Conservation (phyloP, 2,113 vertebrate species). For the Ploceus nigricollis region DNA sequence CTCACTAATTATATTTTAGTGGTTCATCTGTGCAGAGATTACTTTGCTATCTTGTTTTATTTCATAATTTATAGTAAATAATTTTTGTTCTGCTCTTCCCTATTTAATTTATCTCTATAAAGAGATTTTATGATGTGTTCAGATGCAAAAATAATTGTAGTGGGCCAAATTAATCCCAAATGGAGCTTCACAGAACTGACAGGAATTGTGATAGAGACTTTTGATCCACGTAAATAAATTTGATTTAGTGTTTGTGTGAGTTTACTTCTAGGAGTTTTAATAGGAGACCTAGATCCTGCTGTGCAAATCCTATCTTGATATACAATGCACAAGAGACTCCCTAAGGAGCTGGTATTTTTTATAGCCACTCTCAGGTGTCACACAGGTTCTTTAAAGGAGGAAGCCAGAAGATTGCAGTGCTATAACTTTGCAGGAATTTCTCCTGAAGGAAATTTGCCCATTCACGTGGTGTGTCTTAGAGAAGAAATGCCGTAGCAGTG, state of each 20-base stretch:
- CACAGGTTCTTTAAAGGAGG: background rate
- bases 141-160: constrained; percentile 34
- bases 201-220: background rate
- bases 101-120: constrained; percentile 21
- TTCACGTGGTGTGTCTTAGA: accelerated
- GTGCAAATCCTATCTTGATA: background rate
- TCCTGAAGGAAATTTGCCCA: background rate
- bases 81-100: constrained; percentile 13
- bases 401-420: background rate
- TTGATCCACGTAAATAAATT: background rate
- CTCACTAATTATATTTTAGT: constrained; percentile 50
- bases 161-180: constrained; percentile 3
- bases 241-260: background rate
- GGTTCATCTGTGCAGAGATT: constrained; percentile 21
- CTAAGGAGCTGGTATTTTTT: background rate
- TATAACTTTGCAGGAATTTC: background rate
- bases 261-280: background rate
- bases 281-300: background rate
- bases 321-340: background rate
- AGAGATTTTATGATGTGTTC: constrained; percentile 11
- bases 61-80: constrained; percentile 54
- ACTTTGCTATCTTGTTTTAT: constrained; percentile 25
- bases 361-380: background rate
- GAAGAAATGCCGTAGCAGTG: accelerated
- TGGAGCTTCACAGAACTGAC: background rate